These are phyloP conservation scores for Luscinia luscinia DNA, from an alignment of 2,797 vertebrate genomes.

Conservation along the genomic window DNA sequence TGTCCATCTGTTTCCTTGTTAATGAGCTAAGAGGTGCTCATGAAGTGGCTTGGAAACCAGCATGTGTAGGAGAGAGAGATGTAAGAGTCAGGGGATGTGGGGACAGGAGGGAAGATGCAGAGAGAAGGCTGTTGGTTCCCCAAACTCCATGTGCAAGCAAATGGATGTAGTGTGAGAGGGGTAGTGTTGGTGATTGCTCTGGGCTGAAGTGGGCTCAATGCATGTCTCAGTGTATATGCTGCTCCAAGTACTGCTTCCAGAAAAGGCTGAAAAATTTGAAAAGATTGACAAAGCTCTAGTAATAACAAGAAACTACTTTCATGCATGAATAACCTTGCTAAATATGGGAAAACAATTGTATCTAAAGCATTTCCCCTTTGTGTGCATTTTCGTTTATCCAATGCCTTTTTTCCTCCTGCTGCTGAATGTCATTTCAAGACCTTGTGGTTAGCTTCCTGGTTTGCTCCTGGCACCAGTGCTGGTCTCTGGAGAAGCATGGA, in stretches of 20 bases:
- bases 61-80: background rate
- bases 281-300: background rate
- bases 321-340: background rate
- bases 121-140: background rate
- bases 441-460: background rate
- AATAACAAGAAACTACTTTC: conserved; percentile 12
- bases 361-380: background rate
- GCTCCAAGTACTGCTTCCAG: background rate
- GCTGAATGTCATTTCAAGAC: background rate
- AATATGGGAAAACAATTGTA: background rate
- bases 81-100: background rate
- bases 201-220: background rate
- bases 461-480: accelerated
- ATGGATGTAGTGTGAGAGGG: accelerated
- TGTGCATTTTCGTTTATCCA: background rate
- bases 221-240: accelerated
- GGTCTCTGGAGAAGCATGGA: background rate
- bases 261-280: background rate
- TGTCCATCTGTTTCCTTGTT: background rate
- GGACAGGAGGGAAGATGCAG: accelerated
- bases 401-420: background rate
- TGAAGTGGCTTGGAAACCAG: background rate
- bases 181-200: background rate
- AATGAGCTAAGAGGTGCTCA: background rate
- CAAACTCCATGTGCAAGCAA: accelerated